phyloP scores from a whole-genome alignment of 2,113 vertebrate genomes.

The Protobothrops mucrosquamatus region DNA sequence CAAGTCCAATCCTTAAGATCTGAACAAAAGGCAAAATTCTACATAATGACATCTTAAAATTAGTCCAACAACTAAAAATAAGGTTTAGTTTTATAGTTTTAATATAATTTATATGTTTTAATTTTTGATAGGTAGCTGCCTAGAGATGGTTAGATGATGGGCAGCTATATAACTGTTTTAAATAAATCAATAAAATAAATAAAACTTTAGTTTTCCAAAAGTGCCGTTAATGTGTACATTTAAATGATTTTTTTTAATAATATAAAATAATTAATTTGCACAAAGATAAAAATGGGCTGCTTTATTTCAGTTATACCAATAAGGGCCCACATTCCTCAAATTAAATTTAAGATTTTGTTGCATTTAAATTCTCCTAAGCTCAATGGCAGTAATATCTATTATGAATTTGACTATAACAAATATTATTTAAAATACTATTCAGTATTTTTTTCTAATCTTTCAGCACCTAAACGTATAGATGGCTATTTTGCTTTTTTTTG shows the following conservation, averaged over 20 bases:
- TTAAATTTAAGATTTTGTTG: not conserved
- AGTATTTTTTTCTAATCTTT: not conserved
- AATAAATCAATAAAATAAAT: not conserved
- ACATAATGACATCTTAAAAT: constrained; percentile 6
- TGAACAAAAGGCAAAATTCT: constrained; percentile 45
- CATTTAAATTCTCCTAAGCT: not conserved
- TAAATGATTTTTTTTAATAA: not conserved
- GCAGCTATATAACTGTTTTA: not conserved
- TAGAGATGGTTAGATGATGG: not conserved
- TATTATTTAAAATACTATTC: not conserved
- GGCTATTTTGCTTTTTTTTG: not conserved
- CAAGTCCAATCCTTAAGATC: constrained; percentile 54
- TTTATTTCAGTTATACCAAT: not conserved
- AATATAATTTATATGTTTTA: constrained; percentile 31
- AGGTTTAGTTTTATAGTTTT: constrained; percentile 16
- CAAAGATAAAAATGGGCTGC: constrained; percentile 13
- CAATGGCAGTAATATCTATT: not conserved
- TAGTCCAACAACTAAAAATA: not conserved
- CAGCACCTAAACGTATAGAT: not conserved
- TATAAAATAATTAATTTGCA: not conserved
- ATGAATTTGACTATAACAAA: not conserved
- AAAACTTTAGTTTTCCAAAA: not conserved
- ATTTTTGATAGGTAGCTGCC: not conserved
- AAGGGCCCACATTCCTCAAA: not conserved
- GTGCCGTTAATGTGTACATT: not conserved